A percentile compares a stretch with the other conserved stretches of the same genome.
These are phyloP conservation scores for Galleria mellonella DNA, from an alignment of 1,140 invertebrate genomes.

Conservation along the genomic window DNA sequence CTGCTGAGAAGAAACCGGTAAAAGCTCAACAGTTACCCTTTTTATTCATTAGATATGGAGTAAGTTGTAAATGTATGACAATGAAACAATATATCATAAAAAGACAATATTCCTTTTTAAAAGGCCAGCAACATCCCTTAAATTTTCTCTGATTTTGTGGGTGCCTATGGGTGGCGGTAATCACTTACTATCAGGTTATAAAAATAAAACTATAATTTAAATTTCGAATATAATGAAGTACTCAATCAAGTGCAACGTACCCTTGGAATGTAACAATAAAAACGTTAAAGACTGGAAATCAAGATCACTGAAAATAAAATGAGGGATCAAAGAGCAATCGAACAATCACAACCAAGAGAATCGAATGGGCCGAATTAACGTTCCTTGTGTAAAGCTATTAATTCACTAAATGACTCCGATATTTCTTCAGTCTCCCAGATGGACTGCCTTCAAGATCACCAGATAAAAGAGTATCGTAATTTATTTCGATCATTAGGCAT, in stretches of 20 bases:
- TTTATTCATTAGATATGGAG: too few species aligned
- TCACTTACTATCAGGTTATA: too few species aligned
- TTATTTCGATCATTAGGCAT: conserved; percentile 14
- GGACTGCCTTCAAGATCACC: conserved; percentile 29
- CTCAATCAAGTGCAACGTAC: not conserved
- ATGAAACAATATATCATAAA: too few species aligned
- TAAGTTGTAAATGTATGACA: too few species aligned
- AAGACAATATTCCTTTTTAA: too few species aligned
- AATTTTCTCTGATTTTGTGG: too few species aligned
- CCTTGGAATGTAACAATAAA: not conserved
- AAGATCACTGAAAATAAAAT: conserved; percentile 1
- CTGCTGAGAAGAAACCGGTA: too few species aligned
- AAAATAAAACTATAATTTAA: too few species aligned
- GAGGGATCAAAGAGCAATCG: conserved; percentile 7
- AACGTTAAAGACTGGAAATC: not conserved
- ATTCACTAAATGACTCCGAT: conserved; percentile 32
- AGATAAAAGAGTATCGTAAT: conserved; percentile 30
- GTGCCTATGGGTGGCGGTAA: too few species aligned
- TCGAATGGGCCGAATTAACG: conserved; percentile 14
- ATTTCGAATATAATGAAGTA: too few species aligned
- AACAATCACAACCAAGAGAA: not conserved
- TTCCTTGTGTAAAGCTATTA: conserved; percentile 27
- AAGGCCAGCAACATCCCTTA: too few species aligned
- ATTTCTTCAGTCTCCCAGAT: conserved; percentile 28
- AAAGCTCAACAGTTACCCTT: too few species aligned